Base-by-base conservation (phyloP, 2,888 invertebrate genomes). In the Byasa hedistus region DNA sequence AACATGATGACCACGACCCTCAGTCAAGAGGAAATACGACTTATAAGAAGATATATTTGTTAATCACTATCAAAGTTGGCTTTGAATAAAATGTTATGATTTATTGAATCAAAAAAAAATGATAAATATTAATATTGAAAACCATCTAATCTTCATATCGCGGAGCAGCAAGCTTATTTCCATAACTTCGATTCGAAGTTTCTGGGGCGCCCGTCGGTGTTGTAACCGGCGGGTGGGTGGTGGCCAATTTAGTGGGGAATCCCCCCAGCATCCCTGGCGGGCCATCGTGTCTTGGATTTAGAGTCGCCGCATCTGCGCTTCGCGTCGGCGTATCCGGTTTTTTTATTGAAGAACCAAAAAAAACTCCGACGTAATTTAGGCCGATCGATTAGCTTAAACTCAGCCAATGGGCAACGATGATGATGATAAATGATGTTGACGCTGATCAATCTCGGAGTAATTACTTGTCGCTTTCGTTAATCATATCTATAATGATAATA, bases 201-300 rank as follows among this genome's bases (percentile, higher is more conserved):
- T 48, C 65, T 61, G 48, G 21, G 56, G 22, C 60, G 60, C 21
- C 61, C 27, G 21, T 52, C 27, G 65, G 19, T 65, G 65, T 61
- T 36, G 55, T 55, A 56, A 60, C 48, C 60, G 51, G 23, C 56
- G 65, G 56, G 65, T 60, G 55, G 48, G 66, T 70, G 62, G 69
- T 70, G 72, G 69, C 70, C 70, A 73, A 73, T 75, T 71, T 73
- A 67, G 69, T 68, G 69, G 68, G 69, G 68, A 71, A 72, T 68
- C 70, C 55, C 60, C 62, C 70, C 63, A 61, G 52, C 36, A 15
- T 69, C 69, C 66, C 74, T 21, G 21, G 71, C 56, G 71, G 48
- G 69, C 61, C 68, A 66, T 73, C 68, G 69, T 66, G 73, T 69
- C 70, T 71, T 70, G 69, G 70, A 71, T 71, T 73, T 65, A 61